phyloP scores from a whole-genome alignment of 2,888 invertebrate genomes.

The Myopa tessellatipennis region DNA sequence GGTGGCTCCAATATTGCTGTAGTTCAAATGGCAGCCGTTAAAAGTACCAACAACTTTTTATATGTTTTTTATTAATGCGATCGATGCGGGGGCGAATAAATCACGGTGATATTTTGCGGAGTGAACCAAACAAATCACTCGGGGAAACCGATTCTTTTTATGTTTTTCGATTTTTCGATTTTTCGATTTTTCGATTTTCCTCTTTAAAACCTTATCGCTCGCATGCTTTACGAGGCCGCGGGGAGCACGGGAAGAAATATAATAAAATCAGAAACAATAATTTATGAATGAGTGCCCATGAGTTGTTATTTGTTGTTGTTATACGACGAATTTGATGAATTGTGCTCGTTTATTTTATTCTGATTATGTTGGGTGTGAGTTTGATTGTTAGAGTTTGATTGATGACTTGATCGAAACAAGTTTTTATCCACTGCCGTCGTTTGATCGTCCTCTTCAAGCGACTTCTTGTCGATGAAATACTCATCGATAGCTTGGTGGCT shows the following conservation, averaged over 20 bases:
- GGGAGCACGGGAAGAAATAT: background rate
- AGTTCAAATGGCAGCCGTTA: slow-evolving; percentile 7
- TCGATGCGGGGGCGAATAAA: slow-evolving; percentile 14
- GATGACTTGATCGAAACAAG: background rate
- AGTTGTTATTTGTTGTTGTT: background rate
- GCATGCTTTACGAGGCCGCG: background rate
- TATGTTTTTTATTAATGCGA: background rate
- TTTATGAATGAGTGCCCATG: background rate
- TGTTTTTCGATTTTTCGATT: background rate
- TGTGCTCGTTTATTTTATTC: background rate
- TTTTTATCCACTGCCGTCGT: no score
- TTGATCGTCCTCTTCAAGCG: no score
- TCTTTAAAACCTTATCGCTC: no score
- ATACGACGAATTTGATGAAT: background rate
- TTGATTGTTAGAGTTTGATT: background rate
- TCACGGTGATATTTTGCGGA: slow-evolving; percentile 22
- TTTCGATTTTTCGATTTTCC: background rate
- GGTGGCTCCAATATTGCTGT: background rate
- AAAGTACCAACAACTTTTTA: slow-evolving; percentile 1
- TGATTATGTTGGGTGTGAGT: background rate
- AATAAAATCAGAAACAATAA: background rate
- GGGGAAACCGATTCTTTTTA: background rate
- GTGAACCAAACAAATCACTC: slow-evolving; percentile 14
- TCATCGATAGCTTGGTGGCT: no score
- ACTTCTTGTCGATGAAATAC: no score